Evolutionary conservation across 2,888 invertebrate genomes (phyloP).

Genomic region (Pogonocherus hispidulus): DNA sequence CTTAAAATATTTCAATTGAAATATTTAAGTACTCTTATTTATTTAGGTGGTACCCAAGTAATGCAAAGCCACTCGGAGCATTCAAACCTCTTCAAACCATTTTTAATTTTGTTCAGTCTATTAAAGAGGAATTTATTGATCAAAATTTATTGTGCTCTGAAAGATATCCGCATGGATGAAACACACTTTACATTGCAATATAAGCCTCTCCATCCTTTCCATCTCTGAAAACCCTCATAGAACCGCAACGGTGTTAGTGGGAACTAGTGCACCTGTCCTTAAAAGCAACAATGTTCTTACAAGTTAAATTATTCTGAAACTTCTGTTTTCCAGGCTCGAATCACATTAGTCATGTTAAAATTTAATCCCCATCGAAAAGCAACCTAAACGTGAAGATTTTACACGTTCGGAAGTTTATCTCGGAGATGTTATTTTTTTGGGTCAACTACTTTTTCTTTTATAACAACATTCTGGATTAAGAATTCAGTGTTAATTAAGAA

Average conservation of each 20-base stretch:
- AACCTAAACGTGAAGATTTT: conserved; percentile 8
- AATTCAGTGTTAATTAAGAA: too few relatives aligned
- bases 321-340: conserved; percentile 33
- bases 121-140: too few relatives aligned
- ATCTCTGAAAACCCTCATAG: not conserved
- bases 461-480: too few relatives aligned
- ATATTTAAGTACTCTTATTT: too few relatives aligned
- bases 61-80: too few relatives aligned
- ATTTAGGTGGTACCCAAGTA: too few relatives aligned
- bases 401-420: too few relatives aligned
- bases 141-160: not conserved
- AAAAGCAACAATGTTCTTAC: conserved; percentile 37
- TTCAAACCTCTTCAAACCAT: too few relatives aligned
- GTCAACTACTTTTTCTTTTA: too few relatives aligned
- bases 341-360: conserved; percentile 43
- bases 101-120: too few relatives aligned
- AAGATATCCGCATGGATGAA: not conserved
- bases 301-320: conserved; percentile 42
- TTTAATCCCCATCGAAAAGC: conserved; percentile 39
- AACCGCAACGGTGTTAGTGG: conserved; percentile 33
- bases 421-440: too few relatives aligned
- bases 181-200: not conserved
- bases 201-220: not conserved
- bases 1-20: too few relatives aligned
- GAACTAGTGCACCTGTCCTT: conserved; percentile 35